A percentile compares a stretch with the other conserved stretches of the same genome.
Evolutionary conservation across 2,113 vertebrate genomes (phyloP).

Genomic region (Prinia subflava): DNA sequence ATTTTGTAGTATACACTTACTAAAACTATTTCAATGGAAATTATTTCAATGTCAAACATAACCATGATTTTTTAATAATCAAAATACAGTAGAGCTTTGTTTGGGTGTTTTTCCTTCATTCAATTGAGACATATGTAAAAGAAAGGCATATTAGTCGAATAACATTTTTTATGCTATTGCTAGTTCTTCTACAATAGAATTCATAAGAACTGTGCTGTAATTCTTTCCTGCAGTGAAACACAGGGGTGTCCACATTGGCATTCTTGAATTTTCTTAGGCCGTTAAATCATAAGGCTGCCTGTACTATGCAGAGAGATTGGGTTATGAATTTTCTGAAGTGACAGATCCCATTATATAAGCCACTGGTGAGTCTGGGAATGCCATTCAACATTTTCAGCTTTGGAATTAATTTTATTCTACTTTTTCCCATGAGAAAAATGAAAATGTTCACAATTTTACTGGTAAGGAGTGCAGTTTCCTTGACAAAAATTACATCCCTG

Average conservation of each 20-base stretch:
- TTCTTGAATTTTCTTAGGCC: slow-evolving; percentile 46
- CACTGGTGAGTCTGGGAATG: slow-evolving; percentile 1
- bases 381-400: slow-evolving; percentile 33
- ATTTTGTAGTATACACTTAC: background rate
- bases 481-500: slow-evolving; percentile 18
- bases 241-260: slow-evolving; percentile 42
- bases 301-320: slow-evolving; percentile 7
- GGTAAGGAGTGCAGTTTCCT: background rate
- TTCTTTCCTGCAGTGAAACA: slow-evolving; percentile 58
- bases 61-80: slow-evolving; percentile 25
- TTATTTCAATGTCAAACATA: background rate
- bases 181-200: slow-evolving; percentile 37
- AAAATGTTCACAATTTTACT: background rate
- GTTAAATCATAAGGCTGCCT: slow-evolving; percentile 57
- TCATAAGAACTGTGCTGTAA: slow-evolving; percentile 35
- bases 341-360: background rate
- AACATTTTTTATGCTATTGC: slow-evolving; percentile 22
- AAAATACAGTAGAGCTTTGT: slow-evolving; percentile 9
- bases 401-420: slow-evolving; percentile 48
- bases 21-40: background rate
- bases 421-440: background rate
- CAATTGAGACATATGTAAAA: background rate
- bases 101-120: slow-evolving; percentile 1
- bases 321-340: slow-evolving; percentile 43
- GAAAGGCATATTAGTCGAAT: slow-evolving; percentile 16